A percentile compares a stretch with the other conserved stretches of the same genome.
phyloP scores from a whole-genome alignment of 2,797 vertebrate genomes.

The Phoeniculus purpureus region DNA sequence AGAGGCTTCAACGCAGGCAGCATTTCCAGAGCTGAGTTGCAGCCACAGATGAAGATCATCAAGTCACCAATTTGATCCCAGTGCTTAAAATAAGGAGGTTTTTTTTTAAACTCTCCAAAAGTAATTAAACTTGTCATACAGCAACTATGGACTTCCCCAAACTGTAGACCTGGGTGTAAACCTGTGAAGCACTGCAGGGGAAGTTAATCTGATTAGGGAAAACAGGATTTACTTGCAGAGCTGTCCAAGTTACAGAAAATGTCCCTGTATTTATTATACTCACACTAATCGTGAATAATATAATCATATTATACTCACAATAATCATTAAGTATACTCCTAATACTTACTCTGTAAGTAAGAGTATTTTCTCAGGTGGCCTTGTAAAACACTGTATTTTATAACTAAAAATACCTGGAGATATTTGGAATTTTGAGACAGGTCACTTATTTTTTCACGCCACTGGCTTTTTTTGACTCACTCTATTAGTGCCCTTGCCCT shows the following conservation, averaged over 20 bases:
- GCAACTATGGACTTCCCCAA: neutral
- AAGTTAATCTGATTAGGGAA: conserved; percentile 41
- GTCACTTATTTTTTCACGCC: neutral
- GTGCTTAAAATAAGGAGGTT: neutral
- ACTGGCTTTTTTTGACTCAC: neutral
- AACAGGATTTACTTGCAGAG: conserved; percentile 9
- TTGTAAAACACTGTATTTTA: neutral
- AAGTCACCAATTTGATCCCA: neutral
- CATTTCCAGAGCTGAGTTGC: neutral
- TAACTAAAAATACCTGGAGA: neutral
- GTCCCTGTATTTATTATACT: neutral
- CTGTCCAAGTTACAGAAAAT: neutral
- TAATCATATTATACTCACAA: neutral
- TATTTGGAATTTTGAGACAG: neutral
- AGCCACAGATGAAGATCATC: neutral
- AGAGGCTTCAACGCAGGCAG: neutral
- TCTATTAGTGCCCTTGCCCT: neutral
- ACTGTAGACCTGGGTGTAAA: neutral
- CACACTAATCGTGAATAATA: conserved; percentile 12
- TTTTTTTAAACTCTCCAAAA: neutral
- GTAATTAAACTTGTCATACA: neutral
- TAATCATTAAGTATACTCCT: conserved; percentile 24
- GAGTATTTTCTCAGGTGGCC: neutral
- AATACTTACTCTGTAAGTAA: neutral
- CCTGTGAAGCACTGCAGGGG: neutral